Percentiles rank a stretch among this genome's conserved stretches.
Evolutionary conservation across 2,797 vertebrate species (phyloP).

Genomic region (Otolemur crassicaudatus): DNA sequence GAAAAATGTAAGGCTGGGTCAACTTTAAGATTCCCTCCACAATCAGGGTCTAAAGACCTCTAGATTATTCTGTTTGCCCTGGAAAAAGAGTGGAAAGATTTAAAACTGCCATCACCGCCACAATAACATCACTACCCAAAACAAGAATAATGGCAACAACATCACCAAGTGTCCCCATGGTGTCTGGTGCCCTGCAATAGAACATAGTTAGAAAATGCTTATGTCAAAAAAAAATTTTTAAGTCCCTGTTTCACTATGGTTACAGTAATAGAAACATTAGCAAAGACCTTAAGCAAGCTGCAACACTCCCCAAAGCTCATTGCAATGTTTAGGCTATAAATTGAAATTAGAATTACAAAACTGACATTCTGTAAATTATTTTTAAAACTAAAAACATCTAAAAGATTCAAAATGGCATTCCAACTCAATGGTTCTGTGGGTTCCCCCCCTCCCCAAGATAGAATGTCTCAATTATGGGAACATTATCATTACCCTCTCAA

Average conservation of each 20-base stretch:
- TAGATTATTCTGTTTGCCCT: not conserved
- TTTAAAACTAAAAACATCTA: slow-evolving; percentile 69
- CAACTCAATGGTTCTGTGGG: not conserved
- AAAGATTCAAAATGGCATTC: slow-evolving; percentile 55
- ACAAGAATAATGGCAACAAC: not conserved
- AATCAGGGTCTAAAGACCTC: not conserved
- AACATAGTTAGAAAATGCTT: slow-evolving; percentile 57
- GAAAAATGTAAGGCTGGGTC: not conserved
- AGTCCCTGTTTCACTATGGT: slow-evolving; percentile 20
- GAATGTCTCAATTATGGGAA: slow-evolving; percentile 43
- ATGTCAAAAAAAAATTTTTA: not conserved
- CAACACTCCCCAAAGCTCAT: slow-evolving; percentile 44
- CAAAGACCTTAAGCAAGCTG: slow-evolving; percentile 61
- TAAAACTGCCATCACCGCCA: not conserved
- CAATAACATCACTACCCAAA: not conserved
- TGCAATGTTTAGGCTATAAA: slow-evolving; percentile 66
- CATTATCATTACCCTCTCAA: slow-evolving; percentile 56
- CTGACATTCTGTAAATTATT: slow-evolving; percentile 74
- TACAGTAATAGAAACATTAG: slow-evolving; percentile 64
- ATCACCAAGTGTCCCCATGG: not conserved
- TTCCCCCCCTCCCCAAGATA: not conserved
- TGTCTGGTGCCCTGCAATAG: not conserved
- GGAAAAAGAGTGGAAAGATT: not conserved
- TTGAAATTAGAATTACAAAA: slow-evolving; percentile 77
- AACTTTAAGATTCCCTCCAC: not conserved